phyloP scores from a whole-genome alignment of 2,888 invertebrate genomes.

The Cremastinae sp. region DNA sequence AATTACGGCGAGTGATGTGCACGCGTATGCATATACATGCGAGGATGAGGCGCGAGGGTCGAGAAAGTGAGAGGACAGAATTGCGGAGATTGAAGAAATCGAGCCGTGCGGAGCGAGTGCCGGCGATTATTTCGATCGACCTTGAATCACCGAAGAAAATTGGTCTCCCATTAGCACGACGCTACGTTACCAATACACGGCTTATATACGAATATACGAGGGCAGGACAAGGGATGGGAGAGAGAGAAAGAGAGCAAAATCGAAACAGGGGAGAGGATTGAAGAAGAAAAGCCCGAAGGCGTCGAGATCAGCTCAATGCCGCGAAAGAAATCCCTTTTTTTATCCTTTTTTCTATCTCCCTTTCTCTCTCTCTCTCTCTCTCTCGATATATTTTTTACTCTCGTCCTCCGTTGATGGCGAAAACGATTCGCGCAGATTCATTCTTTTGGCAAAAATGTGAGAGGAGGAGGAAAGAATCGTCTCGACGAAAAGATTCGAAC shows the following conservation, averaged over 20 bases:
- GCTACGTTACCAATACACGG: slow-evolving; percentile 50
- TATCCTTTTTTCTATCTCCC: slow-evolving; percentile 26
- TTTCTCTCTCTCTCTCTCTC: slow-evolving; percentile 4
- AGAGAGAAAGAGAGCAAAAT: slow-evolving; percentile 12
- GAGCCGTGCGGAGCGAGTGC: slow-evolving; percentile 46
- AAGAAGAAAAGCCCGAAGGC: slow-evolving; percentile 47
- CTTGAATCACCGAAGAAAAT: slow-evolving; percentile 66
- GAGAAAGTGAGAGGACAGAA: slow-evolving; percentile 27
- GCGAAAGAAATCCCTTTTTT: slow-evolving; percentile 46
- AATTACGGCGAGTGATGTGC: too few species aligned
- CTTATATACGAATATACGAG: slow-evolving; percentile 12
- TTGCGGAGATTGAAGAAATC: slow-evolving; percentile 54
- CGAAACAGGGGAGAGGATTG: slow-evolving; percentile 35
- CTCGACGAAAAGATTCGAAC: slow-evolving; percentile 49
- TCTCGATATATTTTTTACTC: slow-evolving; percentile 1
- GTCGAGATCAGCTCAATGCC: slow-evolving; percentile 55
- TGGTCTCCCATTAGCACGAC: slow-evolving; percentile 68
- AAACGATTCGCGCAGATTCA: slow-evolving; percentile 59
- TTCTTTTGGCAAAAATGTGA: slow-evolving; percentile 45
- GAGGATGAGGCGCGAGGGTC: too few species aligned
- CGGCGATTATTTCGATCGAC: slow-evolving; percentile 64
- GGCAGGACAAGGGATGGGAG: slow-evolving; percentile 24
- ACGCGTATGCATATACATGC: too few species aligned
- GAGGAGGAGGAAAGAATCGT: slow-evolving; percentile 23
- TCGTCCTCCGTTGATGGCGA: slow-evolving; percentile 46